Evolutionary conservation across 2,888 invertebrate genomes (phyloP).

Genomic region (Lasius platythorax): DNA sequence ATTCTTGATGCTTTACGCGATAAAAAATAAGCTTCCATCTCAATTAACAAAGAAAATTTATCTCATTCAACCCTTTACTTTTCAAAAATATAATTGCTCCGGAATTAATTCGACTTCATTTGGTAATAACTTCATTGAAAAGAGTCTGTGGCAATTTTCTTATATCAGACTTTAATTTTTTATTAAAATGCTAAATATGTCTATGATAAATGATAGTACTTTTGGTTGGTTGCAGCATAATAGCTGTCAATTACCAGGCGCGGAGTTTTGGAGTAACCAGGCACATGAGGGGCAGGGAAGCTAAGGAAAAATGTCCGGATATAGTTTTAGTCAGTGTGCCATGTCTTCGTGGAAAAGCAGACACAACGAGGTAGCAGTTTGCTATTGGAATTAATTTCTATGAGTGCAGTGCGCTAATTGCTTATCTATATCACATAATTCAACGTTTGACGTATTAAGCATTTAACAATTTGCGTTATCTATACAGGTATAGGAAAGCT

Average conservation of each 20-base stretch:
- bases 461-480: not conserved
- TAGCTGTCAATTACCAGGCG: conserved; percentile 99
- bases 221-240: conserved; percentile 89
- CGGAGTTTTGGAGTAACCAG: conserved; percentile 95
- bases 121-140: not conserved
- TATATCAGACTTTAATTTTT: not conserved
- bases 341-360: conserved; percentile 95
- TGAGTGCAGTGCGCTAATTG: not conserved
- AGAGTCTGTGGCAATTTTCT: not conserved
- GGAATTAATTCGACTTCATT: not conserved
- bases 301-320: conserved; percentile 95
- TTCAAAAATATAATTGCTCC: conserved; percentile 10
- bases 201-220: not conserved
- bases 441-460: conserved; percentile 13
- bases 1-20: not conserved
- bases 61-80: not conserved
- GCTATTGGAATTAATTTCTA: conserved; percentile 9
- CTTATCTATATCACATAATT: not conserved
- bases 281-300: conserved; percentile 96
- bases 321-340: conserved; percentile 95
- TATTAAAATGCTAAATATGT: not conserved
- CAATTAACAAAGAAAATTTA: not conserved
- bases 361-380: conserved; percentile 92
- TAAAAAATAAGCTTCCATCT: not conserved
- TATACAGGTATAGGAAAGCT: conserved; percentile 93